Base-by-base conservation (phyloP, 1,140 invertebrate genomes). In the Metaphire vulgaris region DNA sequence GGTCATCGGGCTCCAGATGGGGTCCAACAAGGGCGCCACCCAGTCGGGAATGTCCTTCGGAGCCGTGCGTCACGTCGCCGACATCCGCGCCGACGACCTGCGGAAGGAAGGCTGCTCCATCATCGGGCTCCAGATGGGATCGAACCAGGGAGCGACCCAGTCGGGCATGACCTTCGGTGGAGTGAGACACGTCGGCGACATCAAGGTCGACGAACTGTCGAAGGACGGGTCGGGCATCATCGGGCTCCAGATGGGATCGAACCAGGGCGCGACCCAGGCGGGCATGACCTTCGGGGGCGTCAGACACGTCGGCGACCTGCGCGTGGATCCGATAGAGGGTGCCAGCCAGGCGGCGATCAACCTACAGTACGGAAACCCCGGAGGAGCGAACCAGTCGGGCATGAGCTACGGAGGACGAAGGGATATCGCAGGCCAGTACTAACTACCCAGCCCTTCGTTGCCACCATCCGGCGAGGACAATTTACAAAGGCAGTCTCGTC, bases 351-450 rank as follows among this genome's bases (percentile, higher is more conserved):
- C 30, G 15, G 65, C 34, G 21, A 69, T 78, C 74, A 72, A 69
- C 21, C 69, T 78, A 21, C 77, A 78, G 68, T 77, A 77, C 67
- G 77, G 77, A 15, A 67, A 56, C 21, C 73, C 73, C 0, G 21
- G 76, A 1, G 75, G 66, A 16, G 77, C 77, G 33, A 77, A 76
- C 82, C 93, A 96, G 87, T 93, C 92, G 82, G 94, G 94, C 33
- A 93, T 95, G 81, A 95, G 92, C 84, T 94, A 96, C 81, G 94
- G 94, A 79, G 95, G 95, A 87, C 95, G 93, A 79, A 89, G 93
- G 86, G 93, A 96, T 87, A 95, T 96, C 69, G 41, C 31, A 26
- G 77, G 75, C 31, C 26, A 56, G 41, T 21, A 56, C 6, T 56
- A 56, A n/a, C n/a, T n/a, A n/a, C n/a, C n/a, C n/a, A n/a, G n/a